Percentiles rank a stretch among this genome's conserved stretches.
Conservation (phyloP, 2,888 invertebrate species). For the Drosophila neonasuta region DNA sequence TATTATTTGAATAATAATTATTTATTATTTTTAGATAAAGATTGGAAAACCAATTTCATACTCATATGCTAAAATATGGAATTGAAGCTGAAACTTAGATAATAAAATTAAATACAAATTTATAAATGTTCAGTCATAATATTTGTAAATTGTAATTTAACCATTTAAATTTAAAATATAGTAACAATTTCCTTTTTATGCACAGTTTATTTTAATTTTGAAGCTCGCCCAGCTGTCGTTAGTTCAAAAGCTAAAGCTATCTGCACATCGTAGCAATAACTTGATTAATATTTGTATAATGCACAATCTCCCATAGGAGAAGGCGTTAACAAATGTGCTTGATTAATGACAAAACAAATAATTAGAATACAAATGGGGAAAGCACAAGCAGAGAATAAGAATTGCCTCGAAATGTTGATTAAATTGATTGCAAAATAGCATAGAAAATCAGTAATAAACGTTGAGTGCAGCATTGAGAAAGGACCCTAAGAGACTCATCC, state of each 20-base stretch:
- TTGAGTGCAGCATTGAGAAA: conserved; percentile 11
- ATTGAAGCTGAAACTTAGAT: no score
- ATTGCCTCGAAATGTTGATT: conserved; percentile 35
- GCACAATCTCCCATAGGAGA: not conserved
- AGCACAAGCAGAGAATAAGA: conserved; percentile 12
- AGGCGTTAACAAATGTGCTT: conserved; percentile 8
- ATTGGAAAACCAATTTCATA: no score
- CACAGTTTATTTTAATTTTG: no score
- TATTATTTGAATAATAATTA: no score
- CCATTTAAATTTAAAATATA: no score
- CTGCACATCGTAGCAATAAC: not conserved
- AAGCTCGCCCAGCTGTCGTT: no score
- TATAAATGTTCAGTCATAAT: no score
- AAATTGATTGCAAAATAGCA: conserved; percentile 25
- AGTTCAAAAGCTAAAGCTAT: not conserved
- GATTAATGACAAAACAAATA: conserved; percentile 20
- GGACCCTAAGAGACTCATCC: conserved; percentile 16
- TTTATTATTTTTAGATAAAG: no score
- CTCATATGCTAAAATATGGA: no score
- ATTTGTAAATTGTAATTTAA: no score
- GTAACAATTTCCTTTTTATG: no score
- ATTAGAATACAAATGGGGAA: conserved; percentile 22
- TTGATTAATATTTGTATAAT: conserved; percentile 2
- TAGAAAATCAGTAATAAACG: conserved; percentile 33
- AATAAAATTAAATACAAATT: no score